phyloP scores from a whole-genome alignment of 2,888 invertebrate species.

The Pachymerium ferrugineum region DNA sequence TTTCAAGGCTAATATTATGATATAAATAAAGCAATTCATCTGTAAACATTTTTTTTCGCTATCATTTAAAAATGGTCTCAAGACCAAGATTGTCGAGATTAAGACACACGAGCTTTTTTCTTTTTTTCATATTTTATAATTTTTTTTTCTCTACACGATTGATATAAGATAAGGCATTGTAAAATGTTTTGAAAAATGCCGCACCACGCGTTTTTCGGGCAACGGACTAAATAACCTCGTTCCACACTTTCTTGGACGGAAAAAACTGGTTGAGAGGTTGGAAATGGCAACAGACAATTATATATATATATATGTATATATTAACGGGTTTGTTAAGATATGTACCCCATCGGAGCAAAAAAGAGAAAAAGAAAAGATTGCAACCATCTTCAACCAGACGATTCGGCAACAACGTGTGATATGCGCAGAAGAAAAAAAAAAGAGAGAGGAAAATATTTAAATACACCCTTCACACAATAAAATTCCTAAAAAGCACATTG shows the following conservation, averaged over 20 bases:
- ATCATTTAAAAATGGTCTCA: background rate
- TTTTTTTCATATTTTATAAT: background rate
- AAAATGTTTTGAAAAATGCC: background rate
- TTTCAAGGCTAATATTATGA: background rate
- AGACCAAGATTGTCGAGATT: conserved; percentile 27
- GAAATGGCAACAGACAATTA: background rate
- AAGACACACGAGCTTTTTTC: background rate
- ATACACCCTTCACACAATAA: background rate
- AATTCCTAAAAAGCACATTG: background rate
- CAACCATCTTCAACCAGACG: background rate
- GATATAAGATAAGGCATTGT: background rate
- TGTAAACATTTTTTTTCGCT: conserved; percentile 4
- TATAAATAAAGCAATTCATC: background rate
- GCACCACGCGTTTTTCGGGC: background rate
- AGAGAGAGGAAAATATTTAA: background rate
- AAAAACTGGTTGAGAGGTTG: background rate
- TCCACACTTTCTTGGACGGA: background rate
- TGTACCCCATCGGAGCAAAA: background rate
- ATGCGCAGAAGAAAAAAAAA: background rate
- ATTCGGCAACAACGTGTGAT: background rate
- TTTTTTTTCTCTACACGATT: background rate
- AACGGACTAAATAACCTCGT: background rate
- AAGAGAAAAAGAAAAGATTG: background rate
- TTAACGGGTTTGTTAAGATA: background rate
- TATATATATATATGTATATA: background rate